Evolutionary conservation across 2,888 invertebrate species (phyloP).

Genomic region (Conistra vaccinii): DNA sequence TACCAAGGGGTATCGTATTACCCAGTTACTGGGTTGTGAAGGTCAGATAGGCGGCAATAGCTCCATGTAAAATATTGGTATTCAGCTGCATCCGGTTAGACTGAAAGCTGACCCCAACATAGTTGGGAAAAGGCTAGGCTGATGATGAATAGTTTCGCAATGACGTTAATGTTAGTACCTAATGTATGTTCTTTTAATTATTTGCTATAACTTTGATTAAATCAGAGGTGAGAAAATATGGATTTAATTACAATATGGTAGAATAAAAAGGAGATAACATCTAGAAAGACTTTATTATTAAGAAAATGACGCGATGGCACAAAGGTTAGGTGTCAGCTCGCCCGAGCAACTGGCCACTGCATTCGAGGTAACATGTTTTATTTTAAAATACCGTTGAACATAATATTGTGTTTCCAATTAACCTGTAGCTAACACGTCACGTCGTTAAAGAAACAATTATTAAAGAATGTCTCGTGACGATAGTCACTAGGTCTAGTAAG

Average conservation of each 20-base stretch:
- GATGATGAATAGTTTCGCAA: conserved; percentile 43
- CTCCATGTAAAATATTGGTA: too few species aligned
- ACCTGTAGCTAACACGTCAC: conserved; percentile 3
- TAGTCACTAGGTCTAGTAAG: conserved; percentile 2
- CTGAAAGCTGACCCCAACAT: too few species aligned
- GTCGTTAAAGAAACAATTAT: conserved; percentile 38
- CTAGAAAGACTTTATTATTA: conserved; percentile 28
- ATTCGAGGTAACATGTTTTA: conserved; percentile 25
- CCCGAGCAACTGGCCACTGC: conserved; percentile 13
- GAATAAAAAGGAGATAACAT: conserved; percentile 20
- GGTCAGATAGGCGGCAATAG: too few species aligned
- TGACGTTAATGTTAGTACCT: conserved; percentile 21
- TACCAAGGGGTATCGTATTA: too few species aligned
- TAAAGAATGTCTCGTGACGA: conserved; percentile 27
- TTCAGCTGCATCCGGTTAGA: too few species aligned
- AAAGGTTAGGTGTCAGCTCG: conserved; percentile 28
- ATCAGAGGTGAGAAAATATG: conserved; percentile 17
- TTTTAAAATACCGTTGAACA: conserved; percentile 38
- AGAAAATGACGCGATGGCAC: background rate
- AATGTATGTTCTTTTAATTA: conserved; percentile 2
- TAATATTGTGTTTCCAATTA: conserved; percentile 33
- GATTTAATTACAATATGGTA: conserved; percentile 13
- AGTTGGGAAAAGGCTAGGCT: too few species aligned
- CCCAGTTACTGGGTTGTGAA: too few species aligned
- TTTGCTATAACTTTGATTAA: conserved; percentile 6